Conservation (phyloP, 2,797 vertebrate species). For the Clarias laeviceps region DNA sequence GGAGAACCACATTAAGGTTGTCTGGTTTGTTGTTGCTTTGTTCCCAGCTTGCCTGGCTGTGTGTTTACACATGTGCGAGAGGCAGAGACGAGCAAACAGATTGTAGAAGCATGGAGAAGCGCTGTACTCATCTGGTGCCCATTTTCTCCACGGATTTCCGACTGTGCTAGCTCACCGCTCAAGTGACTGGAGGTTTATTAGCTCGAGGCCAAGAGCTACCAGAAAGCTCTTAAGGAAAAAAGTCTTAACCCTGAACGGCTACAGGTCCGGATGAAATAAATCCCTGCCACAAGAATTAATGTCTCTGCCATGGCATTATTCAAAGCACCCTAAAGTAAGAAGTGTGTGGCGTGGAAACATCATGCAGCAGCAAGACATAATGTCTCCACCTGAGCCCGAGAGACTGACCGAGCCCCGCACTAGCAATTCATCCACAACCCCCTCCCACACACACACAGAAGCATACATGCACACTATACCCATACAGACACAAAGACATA, state of each 20-base stretch:
- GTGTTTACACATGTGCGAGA: slow-evolving; percentile 5
- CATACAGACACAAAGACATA: neutral
- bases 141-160: neutral
- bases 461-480: neutral
- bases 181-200: neutral
- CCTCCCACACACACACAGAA: too few species aligned
- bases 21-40: neutral
- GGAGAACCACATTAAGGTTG: neutral
- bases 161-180: neutral
- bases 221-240: neutral
- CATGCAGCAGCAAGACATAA: slow-evolving; percentile 29
- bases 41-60: neutral
- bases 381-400: slow-evolving; percentile 37
- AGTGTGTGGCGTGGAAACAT: neutral
- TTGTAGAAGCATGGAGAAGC: neutral
- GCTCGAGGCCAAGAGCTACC: neutral
- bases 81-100: slow-evolving; percentile 11
- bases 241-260: neutral
- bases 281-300: neutral
- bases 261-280: neutral
- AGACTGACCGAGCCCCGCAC: slow-evolving; percentile 8
- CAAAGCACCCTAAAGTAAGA: neutral
- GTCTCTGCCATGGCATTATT: neutral
- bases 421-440: slow-evolving; percentile 6
- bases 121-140: neutral